Conservation (phyloP, 2,797 vertebrate genomes). For the Choloepus didactylus region DNA sequence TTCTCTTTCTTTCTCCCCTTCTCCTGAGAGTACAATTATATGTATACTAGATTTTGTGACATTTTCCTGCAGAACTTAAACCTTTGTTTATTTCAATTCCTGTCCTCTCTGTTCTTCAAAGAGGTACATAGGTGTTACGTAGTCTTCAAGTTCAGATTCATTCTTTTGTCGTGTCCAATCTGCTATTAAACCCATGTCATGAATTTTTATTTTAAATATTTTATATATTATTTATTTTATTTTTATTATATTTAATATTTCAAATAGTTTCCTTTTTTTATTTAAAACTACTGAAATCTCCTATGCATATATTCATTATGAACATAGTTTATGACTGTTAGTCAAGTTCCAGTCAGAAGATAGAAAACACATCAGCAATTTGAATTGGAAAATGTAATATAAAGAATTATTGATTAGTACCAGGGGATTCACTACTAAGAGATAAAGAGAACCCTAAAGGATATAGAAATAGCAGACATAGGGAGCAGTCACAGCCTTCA, state of each 20-base stretch:
- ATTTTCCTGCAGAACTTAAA: background rate
- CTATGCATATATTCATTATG: background rate
- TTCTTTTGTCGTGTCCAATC: background rate
- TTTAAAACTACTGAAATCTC: background rate
- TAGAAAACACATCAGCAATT: background rate
- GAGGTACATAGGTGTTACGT: background rate
- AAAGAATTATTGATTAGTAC: background rate
- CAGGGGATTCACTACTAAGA: background rate
- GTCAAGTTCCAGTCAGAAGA: background rate
- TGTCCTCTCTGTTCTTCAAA: background rate
- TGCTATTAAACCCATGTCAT: background rate
- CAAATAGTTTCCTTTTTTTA: background rate
- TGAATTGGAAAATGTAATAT: background rate
- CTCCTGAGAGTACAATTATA: background rate
- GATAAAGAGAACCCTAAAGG: background rate
- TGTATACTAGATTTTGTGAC: background rate
- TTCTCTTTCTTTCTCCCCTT: background rate
- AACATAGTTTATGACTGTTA: background rate
- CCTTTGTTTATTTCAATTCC: background rate
- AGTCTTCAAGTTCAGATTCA: background rate
- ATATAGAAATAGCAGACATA: background rate
- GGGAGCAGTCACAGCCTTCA: background rate
- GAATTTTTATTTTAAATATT: slow-evolving; percentile 37
- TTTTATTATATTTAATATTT: slow-evolving; percentile 43
- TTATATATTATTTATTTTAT: background rate